phyloP scores from a whole-genome alignment of 1,140 invertebrate species.

The Trichogramma pretiosum region DNA sequence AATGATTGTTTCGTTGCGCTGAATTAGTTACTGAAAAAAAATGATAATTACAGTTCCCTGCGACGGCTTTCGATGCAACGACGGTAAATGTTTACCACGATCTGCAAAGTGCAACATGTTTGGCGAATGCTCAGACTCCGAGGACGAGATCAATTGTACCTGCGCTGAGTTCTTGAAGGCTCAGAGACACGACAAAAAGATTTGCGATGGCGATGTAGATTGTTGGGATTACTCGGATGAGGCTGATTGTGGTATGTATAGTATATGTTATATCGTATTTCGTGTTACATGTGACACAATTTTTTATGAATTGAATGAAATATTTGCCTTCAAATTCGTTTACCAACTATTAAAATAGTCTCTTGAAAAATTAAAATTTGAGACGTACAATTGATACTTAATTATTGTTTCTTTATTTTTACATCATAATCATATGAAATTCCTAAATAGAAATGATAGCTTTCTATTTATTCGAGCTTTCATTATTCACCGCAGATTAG shows the following conservation, averaged over 20 bases:
- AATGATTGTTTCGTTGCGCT: background rate
- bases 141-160: slow-evolving; percentile 64
- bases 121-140: slow-evolving; percentile 61
- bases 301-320: no score
- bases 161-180: slow-evolving; percentile 68
- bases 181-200: slow-evolving; percentile 61
- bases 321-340: no score
- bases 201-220: slow-evolving; percentile 71
- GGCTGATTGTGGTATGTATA: slow-evolving; percentile 67
- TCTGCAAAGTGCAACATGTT: slow-evolving; percentile 65
- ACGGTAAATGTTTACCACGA: slow-evolving; percentile 58
- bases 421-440: no score
- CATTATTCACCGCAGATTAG: no score
- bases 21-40: background rate
- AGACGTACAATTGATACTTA: no score
- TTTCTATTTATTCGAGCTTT: no score
- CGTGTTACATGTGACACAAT: no score
- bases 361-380: no score
- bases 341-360: no score
- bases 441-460: no score
- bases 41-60: slow-evolving; percentile 26
- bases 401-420: no score
- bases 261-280: no score
- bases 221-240: slow-evolving; percentile 77
- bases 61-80: slow-evolving; percentile 46